Evolutionary conservation across 1,140 invertebrate species (phyloP).

Genomic region (Drosophila tani): DNA sequence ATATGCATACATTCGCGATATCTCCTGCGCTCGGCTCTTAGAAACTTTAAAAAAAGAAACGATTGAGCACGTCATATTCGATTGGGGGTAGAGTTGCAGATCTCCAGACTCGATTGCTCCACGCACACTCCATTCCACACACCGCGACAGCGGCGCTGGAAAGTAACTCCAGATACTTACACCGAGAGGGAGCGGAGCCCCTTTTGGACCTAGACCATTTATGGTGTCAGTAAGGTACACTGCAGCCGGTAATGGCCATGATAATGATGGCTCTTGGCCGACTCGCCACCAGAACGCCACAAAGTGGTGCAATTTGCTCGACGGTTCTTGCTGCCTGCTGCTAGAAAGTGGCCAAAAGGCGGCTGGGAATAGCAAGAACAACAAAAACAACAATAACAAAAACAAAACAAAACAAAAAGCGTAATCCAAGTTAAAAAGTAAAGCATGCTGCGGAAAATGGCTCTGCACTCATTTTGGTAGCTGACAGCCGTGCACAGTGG

Average conservation of each 20-base stretch:
- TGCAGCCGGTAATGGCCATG: slow-evolving; percentile 75
- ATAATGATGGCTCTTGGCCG: slow-evolving; percentile 69
- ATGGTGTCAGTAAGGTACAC: slow-evolving; percentile 81
- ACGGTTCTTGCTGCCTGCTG: slow-evolving; percentile 47
- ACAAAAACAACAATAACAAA: slow-evolving; percentile 1
- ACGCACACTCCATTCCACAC: slow-evolving; percentile 7
- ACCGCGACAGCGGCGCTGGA: slow-evolving; percentile 9
- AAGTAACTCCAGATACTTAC: slow-evolving; percentile 40
- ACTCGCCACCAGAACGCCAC: slow-evolving; percentile 63
- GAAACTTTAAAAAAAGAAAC: slow-evolving; percentile 29
- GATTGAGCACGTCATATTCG: slow-evolving; percentile 42
- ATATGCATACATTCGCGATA: slow-evolving; percentile 10
- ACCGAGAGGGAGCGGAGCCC: slow-evolving; percentile 1
- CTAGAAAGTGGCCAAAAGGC: slow-evolving; percentile 80
- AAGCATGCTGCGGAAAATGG: slow-evolving; percentile 77
- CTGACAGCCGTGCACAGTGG: slow-evolving; percentile 50
- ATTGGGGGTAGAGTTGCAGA: slow-evolving; percentile 49
- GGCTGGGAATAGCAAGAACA: slow-evolving; percentile 39
- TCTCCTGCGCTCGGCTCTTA: slow-evolving; percentile 14
- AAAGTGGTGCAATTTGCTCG: slow-evolving; percentile 76
- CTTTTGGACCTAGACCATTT: slow-evolving; percentile 57
- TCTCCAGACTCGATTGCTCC: slow-evolving; percentile 19
- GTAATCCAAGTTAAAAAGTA: slow-evolving; percentile 59
- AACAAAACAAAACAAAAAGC: slow-evolving; percentile 33
- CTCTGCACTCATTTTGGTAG: slow-evolving; percentile 79